Evolutionary conservation across 2,113 vertebrate genomes (phyloP), one percentile per base, ranked within the genome.

Genomic region (Corythoichthys haematopterus): DNA sequence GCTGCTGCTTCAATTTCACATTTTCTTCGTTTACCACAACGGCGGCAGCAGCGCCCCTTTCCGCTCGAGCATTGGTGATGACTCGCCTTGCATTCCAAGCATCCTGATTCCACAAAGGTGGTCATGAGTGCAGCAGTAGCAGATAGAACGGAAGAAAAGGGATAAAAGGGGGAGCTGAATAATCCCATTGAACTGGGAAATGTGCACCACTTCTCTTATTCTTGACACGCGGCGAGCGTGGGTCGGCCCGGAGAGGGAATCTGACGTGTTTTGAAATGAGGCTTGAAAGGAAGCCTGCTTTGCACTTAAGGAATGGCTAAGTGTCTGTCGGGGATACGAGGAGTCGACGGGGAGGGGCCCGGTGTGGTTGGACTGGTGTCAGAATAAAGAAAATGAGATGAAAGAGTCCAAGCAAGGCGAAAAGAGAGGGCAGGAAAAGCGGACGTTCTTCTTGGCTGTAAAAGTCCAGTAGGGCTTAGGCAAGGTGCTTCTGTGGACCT

Each of bases 121-220:
- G 52, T 69, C 66, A 64, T 48, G 72, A 77, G 65, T 72, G 75
- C 72, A 56, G 52, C 47, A 16, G 35, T 69, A 64, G 12, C 63
- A 73, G 66, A 79, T 69, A 74, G 38, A 64, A 68, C 56, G 61
- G 69, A 74, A 74, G 71, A 84, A 75, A 74, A 45, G 68, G 70
- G 69, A 79, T 79, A 71, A 85, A 84, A 79, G 79, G 55, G 13
- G 35, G 66, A 64, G 75, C 76, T 77, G 76, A 85, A 88, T 88
- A 88, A 89, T 87, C 81, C 70, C 52, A 79, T 87, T 87, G 81
- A 75, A 75, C 78, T 81, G 72, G 85, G 84, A 86, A 86, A 87
- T 83, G 71, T 79, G 79, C 71, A 76, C 78, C 66, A 72, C 65
- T 79, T 77, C 81, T 83, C 81, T 86, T 85, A 74, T 84, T 84